Base-by-base conservation (phyloP, 2,888 invertebrate genomes). In the Perizoma flavofasciatum region DNA sequence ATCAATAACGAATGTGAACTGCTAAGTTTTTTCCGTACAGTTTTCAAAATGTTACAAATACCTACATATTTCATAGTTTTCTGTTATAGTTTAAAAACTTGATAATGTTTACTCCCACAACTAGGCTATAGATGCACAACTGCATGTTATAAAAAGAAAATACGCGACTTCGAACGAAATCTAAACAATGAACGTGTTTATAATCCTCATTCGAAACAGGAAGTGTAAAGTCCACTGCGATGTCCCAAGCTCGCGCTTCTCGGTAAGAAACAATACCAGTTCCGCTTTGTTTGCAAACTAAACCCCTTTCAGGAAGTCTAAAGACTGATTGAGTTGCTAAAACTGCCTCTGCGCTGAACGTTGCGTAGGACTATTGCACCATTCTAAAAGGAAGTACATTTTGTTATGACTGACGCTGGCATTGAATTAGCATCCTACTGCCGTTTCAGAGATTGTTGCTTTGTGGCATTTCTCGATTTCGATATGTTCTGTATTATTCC, bases 211-310 rank as follows among this genome's bases (percentile, higher is more conserved):
- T 90, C 83, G 88, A 88, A 90, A 89, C 90, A 91, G 91, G 90
- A 92, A 90, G 88, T 82, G 76, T 83, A 77, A 84, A 88, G 82
- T 83, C 83, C 83, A 84, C 74, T 77, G 79, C 78, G 83, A 81
- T 84, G 86, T 89, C 88, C 87, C 85, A 82, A 83, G 78, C 83
- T 75, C 79, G 77, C 79, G 81, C 81, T 88, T 87, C 86, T 87
- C 71, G 78, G 89, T 89, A 90, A 77, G 82, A 86, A 88, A 92
- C 91, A 92, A 91, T 89, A 85, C 86, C 79, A 86, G 89, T 90
- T 92, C 90, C 91, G 90, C 77, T 86, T 83, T 85, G 83, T 89
- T 89, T 88, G 87, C 84, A 89, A 89, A 87, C 83, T 81, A 77
- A 79, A 77, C 78, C 74, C 78, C 75, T 89, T 89, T 89, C 85